Percentiles rank a stretch among this genome's conserved stretches.
These are phyloP conservation scores for Polymixis lichenea DNA, from an alignment of 2,888 invertebrate species.

Conservation along the genomic window DNA sequence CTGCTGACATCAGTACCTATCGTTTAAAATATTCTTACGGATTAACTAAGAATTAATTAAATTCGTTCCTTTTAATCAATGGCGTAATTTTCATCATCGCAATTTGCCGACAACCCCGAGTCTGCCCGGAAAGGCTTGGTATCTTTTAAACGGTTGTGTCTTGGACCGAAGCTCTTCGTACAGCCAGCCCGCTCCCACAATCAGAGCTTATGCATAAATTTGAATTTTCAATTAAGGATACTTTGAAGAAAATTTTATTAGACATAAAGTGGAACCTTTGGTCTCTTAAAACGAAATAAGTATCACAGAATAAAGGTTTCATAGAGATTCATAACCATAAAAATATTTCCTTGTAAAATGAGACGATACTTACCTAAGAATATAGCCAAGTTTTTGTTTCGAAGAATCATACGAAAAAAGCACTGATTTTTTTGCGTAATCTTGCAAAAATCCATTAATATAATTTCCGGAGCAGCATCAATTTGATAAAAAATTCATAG, in stretches of 20 bases:
- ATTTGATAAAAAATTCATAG: conserved; percentile 28
- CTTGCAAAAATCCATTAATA: conserved; percentile 43
- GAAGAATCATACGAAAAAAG: background rate
- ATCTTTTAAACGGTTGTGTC: conserved; percentile 81
- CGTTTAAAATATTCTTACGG: conserved; percentile 61
- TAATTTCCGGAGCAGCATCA: conserved; percentile 52
- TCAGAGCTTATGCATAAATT: conserved; percentile 91
- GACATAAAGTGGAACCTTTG: conserved; percentile 90
- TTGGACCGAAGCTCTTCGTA: conserved; percentile 75
- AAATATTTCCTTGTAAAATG: conserved; percentile 6
- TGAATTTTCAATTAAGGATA: conserved; percentile 90
- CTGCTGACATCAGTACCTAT: conserved; percentile 10
- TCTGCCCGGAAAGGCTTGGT: conserved; percentile 80
- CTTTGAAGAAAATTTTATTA: conserved; percentile 90
- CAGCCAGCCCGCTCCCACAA: conserved; percentile 80
- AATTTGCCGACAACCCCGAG: conserved; percentile 83
- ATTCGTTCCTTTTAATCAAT: conserved; percentile 79
- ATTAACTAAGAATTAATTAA: conserved; percentile 77
- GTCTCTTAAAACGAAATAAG: conserved; percentile 87
- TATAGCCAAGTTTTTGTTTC: background rate
- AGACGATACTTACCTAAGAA: conserved; percentile 6
- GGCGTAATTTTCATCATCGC: conserved; percentile 83
- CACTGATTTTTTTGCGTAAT: background rate
- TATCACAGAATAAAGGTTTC: conserved; percentile 76
- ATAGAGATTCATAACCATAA: conserved; percentile 64